Base-by-base conservation (phyloP, 2,113 vertebrate species). In the Fulica atra region DNA sequence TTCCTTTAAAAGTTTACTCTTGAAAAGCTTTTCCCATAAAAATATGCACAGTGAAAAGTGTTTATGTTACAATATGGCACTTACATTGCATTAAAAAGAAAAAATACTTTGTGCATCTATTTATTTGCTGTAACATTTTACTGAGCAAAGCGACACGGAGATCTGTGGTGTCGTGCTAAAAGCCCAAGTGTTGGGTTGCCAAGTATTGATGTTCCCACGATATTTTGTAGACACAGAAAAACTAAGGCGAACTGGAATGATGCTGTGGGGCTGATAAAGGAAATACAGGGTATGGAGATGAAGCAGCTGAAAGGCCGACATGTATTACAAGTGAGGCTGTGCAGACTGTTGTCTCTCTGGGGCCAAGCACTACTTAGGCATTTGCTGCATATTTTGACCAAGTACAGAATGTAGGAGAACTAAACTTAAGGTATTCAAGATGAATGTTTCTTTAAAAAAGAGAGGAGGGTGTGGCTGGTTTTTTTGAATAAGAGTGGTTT, bases 131-230 rank as follows among this genome's bases (percentile, higher is more conserved):
- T 91, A 82, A 80, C 66, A 61, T 89, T 94, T 94, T 76, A 76
- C 4, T 2, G 70, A 93, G 93, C 72, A 79, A 91, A 95, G 77
- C 68, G 87, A 90, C 79, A 26, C 7, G 1, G 77, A 86, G 65
- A 66, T 77, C 73, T 70, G 77, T 85, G 84, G 83, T 79, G 70
- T 95, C 81, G 61, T 70, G 77, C 81, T 95, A 42, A 94, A 94
- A 91, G 48, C 86, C 33, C 72, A 92, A 83, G 65, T 48, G 64
- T 89, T 78, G 57, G 53, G 13, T 66, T 96, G 96, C 96, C 95
- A 97, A 95, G 54, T 82, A 51, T 72, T 93, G 91, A 80, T 77
- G 86, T 96, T 96, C 95, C 93, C 96, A 97, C 54, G 66, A 86
- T 91, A 85, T 65, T 91, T 73, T 79, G n/a, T 64, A 88, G 88